A percentile compares a stretch with the other conserved stretches of the same genome.
These are phyloP conservation scores for Vulpes ferrilata DNA, from an alignment of 2,113 vertebrate genomes.

Conservation along the genomic window DNA sequence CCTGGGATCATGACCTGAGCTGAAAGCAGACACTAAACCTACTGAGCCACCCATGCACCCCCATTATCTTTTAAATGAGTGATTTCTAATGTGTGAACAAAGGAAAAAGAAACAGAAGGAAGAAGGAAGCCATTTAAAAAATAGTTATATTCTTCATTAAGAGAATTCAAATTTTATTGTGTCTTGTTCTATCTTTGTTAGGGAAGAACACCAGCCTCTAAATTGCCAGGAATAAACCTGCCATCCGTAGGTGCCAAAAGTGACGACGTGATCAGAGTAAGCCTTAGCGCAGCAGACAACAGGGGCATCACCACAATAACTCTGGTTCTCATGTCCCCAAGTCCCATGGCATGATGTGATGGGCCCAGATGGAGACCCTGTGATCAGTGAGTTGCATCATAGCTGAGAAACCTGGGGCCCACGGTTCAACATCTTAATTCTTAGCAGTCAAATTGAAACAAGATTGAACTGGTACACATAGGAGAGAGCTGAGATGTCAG, in stretches of 20 bases:
- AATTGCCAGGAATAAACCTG: neutral
- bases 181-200: slow-evolving; percentile 28
- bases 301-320: neutral
- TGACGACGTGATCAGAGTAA: neutral
- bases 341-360: neutral
- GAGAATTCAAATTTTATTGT: neutral
- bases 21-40: no score
- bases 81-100: slow-evolving; percentile 10
- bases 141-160: neutral
- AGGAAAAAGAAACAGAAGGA: neutral
- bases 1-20: no score
- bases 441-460: neutral
- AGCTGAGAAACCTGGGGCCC: neutral
- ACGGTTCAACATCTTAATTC: neutral
- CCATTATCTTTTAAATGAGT: neutral
- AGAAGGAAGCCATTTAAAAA: neutral
- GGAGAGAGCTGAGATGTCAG: neutral
- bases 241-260: neutral
- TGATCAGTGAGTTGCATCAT: neutral
- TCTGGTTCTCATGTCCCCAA: neutral
- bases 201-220: neutral
- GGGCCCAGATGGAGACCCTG: neutral
- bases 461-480: neutral
- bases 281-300: neutral
- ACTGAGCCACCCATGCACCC: no score